A percentile compares a stretch with the other conserved stretches of the same genome.
Evolutionary conservation across 2,113 vertebrate genomes (phyloP).

Genomic region (Perognathus longimembris): DNA sequence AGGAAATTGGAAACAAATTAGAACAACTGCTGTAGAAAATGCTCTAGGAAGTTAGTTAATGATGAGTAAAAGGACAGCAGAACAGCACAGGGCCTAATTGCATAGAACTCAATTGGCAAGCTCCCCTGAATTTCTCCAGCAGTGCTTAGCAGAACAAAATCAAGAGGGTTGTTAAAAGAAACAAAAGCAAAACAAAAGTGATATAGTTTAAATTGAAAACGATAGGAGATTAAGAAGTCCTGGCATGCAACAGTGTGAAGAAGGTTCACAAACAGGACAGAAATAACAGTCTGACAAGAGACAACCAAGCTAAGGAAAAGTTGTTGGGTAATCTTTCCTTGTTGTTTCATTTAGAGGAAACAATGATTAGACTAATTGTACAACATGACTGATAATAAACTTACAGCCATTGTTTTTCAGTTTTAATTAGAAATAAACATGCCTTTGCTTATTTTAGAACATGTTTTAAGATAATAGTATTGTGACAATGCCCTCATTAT

Average conservation of each 20-base stretch:
- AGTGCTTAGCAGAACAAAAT: slow-evolving; percentile 25
- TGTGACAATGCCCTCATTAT: slow-evolving; percentile 20
- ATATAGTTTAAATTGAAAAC: background rate
- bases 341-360: background rate
- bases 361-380: background rate
- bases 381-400: background rate
- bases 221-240: background rate
- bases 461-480: slow-evolving; percentile 25
- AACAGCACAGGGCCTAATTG: slow-evolving; percentile 30
- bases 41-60: slow-evolving; percentile 60
- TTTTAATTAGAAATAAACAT: background rate
- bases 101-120: slow-evolving; percentile 37
- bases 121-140: slow-evolving; percentile 48
- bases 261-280: background rate
- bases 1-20: slow-evolving; percentile 53
- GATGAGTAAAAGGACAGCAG: slow-evolving; percentile 23
- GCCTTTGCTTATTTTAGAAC: slow-evolving; percentile 5
- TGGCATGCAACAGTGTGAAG: background rate
- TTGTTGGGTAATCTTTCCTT: background rate
- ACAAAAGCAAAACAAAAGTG: slow-evolving; percentile 24
- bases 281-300: background rate
- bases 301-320: background rate
- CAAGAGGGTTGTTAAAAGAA: slow-evolving; percentile 53
- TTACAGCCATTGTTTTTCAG: background rate
- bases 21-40: slow-evolving; percentile 58